Conservation (phyloP, 2,888 invertebrate species). For the Automeris io region DNA sequence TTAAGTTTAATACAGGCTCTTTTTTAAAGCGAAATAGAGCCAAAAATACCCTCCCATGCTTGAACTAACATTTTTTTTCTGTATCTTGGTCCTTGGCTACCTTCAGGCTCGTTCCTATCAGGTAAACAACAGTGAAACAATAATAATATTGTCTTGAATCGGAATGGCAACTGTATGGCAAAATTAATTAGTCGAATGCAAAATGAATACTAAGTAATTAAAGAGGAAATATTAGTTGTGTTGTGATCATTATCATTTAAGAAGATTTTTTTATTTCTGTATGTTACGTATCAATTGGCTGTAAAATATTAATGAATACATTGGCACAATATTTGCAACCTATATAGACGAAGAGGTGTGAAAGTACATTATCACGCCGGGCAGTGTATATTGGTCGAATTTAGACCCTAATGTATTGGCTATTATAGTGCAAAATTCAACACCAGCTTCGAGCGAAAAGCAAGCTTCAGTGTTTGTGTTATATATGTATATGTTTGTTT, state of each 20-base stretch:
- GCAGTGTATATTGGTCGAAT: slow-evolving; percentile 36
- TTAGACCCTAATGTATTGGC: slow-evolving; percentile 56
- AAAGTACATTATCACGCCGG: slow-evolving; percentile 14
- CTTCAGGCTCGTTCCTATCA: slow-evolving; percentile 91
- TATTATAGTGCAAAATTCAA: slow-evolving; percentile 44
- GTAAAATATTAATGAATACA: slow-evolving; percentile 33
- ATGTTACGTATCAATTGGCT: slow-evolving; percentile 57
- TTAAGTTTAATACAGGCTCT: background rate
- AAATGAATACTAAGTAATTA: slow-evolving; percentile 36
- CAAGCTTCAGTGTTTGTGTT: slow-evolving; percentile 69
- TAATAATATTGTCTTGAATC: slow-evolving; percentile 61
- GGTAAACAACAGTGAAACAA: slow-evolving; percentile 79
- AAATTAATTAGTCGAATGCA: slow-evolving; percentile 71
- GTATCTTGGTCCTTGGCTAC: slow-evolving; percentile 81
- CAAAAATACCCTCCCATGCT: slow-evolving; percentile 1
- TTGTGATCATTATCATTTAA: slow-evolving; percentile 54
- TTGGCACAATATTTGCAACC: slow-evolving; percentile 27
- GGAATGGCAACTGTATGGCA: slow-evolving; percentile 73
- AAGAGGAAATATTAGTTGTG: slow-evolving; percentile 47
- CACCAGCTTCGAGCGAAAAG: slow-evolving; percentile 61
- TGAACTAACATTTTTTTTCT: slow-evolving; percentile 76
- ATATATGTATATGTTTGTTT: slow-evolving; percentile 62
- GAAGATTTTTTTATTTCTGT: slow-evolving; percentile 35
- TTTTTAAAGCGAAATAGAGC: background rate
- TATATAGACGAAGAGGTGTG: slow-evolving; percentile 11